Percentiles rank a stretch among this genome's conserved stretches.
phyloP scores from a whole-genome alignment of 2,888 invertebrate species.

The Tribolium freemani region DNA sequence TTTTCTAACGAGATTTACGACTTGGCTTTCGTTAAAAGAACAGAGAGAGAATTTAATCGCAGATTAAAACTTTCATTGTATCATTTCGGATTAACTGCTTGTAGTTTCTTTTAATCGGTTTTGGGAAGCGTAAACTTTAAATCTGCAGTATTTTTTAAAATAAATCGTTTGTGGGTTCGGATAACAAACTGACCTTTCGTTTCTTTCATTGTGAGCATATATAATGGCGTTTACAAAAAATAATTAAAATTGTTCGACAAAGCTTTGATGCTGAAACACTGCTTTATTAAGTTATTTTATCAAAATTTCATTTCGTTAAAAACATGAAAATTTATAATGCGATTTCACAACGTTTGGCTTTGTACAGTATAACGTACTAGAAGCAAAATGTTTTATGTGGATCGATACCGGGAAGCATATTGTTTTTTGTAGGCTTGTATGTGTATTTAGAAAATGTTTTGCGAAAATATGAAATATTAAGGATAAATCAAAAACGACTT shows the following conservation, averaged over 20 bases:
- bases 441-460: background rate
- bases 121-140: background rate
- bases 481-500: background rate
- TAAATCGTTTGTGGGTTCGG: background rate
- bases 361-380: slow-evolving; percentile 9
- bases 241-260: background rate
- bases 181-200: background rate
- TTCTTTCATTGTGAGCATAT: background rate
- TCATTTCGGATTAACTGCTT: background rate
- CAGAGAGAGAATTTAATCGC: background rate
- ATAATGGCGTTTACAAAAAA: background rate
- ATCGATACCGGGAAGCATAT: slow-evolving; percentile 21
- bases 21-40: background rate
- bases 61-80: background rate
- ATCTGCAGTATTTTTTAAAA: background rate
- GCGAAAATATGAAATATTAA: background rate
- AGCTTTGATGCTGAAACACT: background rate
- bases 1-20: background rate
- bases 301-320: slow-evolving; percentile 19
- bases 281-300: background rate
- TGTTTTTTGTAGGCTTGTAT: slow-evolving; percentile 1
- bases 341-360: slow-evolving; percentile 9
- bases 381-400: slow-evolving; percentile 21
- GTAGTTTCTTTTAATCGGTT: background rate
- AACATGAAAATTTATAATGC: slow-evolving; percentile 11